These are phyloP conservation scores for Pristionchus maxplancki DNA, from an alignment of 2,888 invertebrate species.

Conservation along the genomic window DNA sequence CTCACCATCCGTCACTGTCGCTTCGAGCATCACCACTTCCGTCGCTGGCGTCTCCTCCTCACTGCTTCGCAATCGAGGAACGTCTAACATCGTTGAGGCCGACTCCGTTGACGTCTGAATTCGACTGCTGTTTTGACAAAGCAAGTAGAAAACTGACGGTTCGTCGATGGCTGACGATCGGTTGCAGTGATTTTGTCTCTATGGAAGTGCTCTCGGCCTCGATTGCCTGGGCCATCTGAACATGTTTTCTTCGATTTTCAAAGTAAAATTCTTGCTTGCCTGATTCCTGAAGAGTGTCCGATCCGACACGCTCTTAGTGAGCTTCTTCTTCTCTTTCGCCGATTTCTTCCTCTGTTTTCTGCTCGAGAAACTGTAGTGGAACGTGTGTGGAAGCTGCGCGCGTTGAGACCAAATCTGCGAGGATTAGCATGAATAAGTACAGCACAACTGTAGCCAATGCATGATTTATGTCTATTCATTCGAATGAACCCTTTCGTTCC, in stretches of 20 bases:
- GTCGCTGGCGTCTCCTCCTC: not conserved
- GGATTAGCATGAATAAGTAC: no score
- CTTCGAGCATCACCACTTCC: slow-evolving; percentile 50
- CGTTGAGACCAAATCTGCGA: slow-evolving; percentile 52
- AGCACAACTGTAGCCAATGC: no score
- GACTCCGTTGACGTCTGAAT: slow-evolving; percentile 21
- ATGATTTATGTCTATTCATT: no score
- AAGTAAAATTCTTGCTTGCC: not conserved
- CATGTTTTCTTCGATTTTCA: not conserved
- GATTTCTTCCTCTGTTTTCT: not conserved
- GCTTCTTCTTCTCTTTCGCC: slow-evolving; percentile 7
- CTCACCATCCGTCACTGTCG: not conserved
- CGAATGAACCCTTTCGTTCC: no score
- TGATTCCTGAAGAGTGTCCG: slow-evolving; percentile 40
- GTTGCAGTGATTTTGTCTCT: slow-evolving; percentile 47
- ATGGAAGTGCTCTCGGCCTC: slow-evolving; percentile 8
- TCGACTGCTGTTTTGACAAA: not conserved
- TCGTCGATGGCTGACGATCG: slow-evolving; percentile 16
- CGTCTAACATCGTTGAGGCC: not conserved
- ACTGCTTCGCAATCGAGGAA: not conserved
- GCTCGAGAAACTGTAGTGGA: slow-evolving; percentile 48
- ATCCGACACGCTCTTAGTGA: slow-evolving; percentile 51
- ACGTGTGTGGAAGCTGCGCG: not conserved
- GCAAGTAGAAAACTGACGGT: not conserved
- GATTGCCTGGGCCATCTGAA: slow-evolving; percentile 47